A percentile compares a stretch with the other conserved stretches of the same genome.
Conservation (phyloP, 2,888 invertebrate species). For the Aspidiotus destructor region DNA sequence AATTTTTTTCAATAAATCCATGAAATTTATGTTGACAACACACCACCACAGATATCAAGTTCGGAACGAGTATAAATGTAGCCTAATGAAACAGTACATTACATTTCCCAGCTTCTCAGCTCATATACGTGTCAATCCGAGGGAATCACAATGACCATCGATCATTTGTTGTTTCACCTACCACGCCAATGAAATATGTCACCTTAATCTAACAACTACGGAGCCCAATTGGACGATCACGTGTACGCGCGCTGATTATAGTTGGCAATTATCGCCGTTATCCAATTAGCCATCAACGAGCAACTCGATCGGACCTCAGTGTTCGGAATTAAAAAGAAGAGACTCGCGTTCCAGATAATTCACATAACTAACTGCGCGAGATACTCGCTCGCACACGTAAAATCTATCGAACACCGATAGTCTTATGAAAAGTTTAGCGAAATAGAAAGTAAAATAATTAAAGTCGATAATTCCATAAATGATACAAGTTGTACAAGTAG, state of each 20-base stretch:
- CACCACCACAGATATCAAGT: too few species aligned
- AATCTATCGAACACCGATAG: too few species aligned
- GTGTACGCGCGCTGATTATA: background rate
- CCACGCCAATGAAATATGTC: background rate
- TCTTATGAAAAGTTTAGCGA: background rate
- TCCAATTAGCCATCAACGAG: background rate
- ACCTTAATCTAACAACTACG: background rate
- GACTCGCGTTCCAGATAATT: too few species aligned
- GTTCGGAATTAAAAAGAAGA: too few species aligned
- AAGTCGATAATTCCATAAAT: slow-evolving; percentile 2
- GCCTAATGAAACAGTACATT: too few species aligned
- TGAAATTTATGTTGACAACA: too few species aligned
- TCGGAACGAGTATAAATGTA: too few species aligned
- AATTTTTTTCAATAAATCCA: too few species aligned
- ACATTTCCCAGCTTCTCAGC: too few species aligned
- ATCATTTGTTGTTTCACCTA: background rate
- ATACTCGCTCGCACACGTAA: too few species aligned
- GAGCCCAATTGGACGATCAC: background rate
- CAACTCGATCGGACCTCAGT: too few species aligned
- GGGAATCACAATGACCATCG: background rate
- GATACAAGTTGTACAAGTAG: background rate
- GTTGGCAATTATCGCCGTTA: background rate
- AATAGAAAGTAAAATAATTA: slow-evolving; percentile 1
- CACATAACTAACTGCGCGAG: too few species aligned
- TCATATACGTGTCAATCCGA: background rate